Base-by-base conservation (phyloP, 2,113 vertebrate genomes). In the Dipodomys merriami region DNA sequence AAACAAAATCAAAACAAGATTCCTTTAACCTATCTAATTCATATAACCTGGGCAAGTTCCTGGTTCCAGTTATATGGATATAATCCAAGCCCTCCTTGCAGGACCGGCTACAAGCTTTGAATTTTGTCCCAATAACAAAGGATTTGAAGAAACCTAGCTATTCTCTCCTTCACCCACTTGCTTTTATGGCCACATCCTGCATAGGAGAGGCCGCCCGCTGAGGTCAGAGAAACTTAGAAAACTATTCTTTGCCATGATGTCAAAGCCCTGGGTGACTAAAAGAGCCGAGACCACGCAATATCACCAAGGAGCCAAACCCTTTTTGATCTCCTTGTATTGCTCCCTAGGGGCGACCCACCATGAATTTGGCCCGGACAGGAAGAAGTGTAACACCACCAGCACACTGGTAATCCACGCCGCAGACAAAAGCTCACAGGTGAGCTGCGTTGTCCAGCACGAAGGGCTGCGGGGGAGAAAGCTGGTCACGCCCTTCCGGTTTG, bases 321-420 rank as follows among this genome's bases (percentile, higher is more conserved):
- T 33, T 84, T 2, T 6, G 6, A 60, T 77, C 5, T 71, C 74
- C 91, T 87, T 49, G 73, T 5, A 72, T 0, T 67, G 27, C 8
- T 5, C 2, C 39, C 0, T 49, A 98, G 98, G 98, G 73, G 88
- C 97, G 88, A 95, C 86, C 3, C 88, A 88, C 46, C 95, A 97
- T 90, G 72, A 62, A 25, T 93, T 96, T 83, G 97, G 97, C 93
- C 64, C n/a, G 0, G 96, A 97, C 23, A 96, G 97, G 64, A 97
- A 97, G 91, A 97, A 92, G 44, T 98, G 97, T 88, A 97, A 94
- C 60, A 95, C 97, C 0, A 96, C 86, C 93, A 98, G 98, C 94
- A 93, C 2, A 0, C 83, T 98, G 73, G 72, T 18, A 1, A 77
- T 98, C 65, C 96, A 88, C 0, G 44, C 95, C 0, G 91, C 92